These are phyloP conservation scores for Macrotus californicus DNA, from an alignment of 2,113 vertebrate species.

Conservation along the genomic window DNA sequence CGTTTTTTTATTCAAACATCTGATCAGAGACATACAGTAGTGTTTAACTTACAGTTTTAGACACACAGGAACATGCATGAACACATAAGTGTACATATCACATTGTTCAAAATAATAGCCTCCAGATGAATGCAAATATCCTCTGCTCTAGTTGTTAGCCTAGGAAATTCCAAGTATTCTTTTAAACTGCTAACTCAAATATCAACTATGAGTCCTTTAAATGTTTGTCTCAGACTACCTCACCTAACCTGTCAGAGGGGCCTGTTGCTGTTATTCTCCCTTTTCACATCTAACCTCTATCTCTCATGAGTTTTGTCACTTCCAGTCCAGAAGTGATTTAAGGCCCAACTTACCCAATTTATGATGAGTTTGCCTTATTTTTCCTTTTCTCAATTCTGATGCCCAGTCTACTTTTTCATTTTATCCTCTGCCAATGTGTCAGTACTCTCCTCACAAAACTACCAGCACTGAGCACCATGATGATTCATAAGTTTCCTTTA, in stretches of 20 bases:
- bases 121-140: neutral
- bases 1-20: constrained; percentile 59
- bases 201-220: constrained; percentile 18
- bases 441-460: neutral
- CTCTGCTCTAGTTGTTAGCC: neutral
- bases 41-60: constrained; percentile 25
- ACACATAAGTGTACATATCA: neutral
- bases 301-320: neutral
- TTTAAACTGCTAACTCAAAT: constrained; percentile 17
- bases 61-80: neutral
- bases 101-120: neutral
- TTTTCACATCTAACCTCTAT: neutral
- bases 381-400: neutral
- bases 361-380: neutral
- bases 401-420: neutral
- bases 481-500: neutral
- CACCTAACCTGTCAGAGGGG: neutral
- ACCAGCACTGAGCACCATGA: neutral
- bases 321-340: constrained; percentile 2
- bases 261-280: neutral
- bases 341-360: neutral
- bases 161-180: neutral
- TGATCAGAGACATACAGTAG: constrained; percentile 10
- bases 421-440: neutral
- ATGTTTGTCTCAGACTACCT: constrained; percentile 23